phyloP scores from a whole-genome alignment of 64 coral and sea anemone genomes.

The Acropora yongei region DNA sequence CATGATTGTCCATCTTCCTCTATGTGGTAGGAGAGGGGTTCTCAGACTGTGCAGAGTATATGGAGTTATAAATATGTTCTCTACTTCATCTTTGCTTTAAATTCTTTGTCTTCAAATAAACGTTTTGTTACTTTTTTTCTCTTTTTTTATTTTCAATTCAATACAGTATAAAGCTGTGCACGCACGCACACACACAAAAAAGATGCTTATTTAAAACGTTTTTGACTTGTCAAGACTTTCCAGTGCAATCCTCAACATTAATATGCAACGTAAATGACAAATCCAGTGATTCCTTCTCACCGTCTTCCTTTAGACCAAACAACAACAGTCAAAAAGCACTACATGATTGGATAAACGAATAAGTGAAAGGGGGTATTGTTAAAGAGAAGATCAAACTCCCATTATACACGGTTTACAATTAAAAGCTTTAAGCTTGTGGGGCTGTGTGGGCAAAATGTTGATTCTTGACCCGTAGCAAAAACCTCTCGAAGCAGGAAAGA shows the following conservation, averaged over 20 bases:
- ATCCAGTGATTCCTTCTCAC: not conserved
- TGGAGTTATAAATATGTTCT: not conserved
- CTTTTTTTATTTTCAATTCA: not conserved
- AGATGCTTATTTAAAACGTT: not conserved
- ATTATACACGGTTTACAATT: too few species aligned
- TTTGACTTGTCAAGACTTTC: not conserved
- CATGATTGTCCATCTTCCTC: conserved; percentile 4
- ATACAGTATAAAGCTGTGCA: not conserved
- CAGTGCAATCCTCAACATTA: not conserved
- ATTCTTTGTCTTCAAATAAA: not conserved
- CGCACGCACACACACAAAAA: too few species aligned
- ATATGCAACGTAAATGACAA: not conserved
- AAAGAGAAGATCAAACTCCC: not conserved
- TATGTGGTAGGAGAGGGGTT: not conserved
- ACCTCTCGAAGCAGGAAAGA: too few species aligned
- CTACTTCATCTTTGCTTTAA: not conserved
- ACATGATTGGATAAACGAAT: not conserved
- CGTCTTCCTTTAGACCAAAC: not conserved
- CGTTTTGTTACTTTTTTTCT: not conserved
- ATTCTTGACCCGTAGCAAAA: too few species aligned
- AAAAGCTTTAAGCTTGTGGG: too few species aligned
- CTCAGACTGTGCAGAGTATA: not conserved
- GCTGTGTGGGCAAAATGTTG: not conserved
- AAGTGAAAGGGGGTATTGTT: not conserved
- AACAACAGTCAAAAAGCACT: not conserved